phyloP scores from a whole-genome alignment of 2,797 vertebrate genomes.

The Tadarida brasiliensis region DNA sequence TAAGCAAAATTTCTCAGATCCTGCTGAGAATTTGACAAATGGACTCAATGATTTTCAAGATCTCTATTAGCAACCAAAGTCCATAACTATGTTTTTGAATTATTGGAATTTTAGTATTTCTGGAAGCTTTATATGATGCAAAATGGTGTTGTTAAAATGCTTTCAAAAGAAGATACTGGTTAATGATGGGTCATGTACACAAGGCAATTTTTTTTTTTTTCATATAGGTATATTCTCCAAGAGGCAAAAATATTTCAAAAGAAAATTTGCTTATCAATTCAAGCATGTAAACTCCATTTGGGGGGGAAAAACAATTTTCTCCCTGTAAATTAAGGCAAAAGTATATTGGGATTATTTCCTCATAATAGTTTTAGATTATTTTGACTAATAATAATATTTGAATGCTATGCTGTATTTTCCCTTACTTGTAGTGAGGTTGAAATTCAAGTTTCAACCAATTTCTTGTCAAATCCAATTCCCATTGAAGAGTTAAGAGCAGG shows the following conservation, averaged over 20 bases:
- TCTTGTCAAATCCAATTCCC: neutral
- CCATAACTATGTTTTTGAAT: neutral
- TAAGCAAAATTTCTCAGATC: neutral
- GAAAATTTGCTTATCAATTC: neutral
- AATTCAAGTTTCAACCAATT: slow-evolving; percentile 24
- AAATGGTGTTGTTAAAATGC: neutral
- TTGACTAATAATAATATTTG: neutral
- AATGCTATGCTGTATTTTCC: neutral
- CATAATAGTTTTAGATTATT: neutral
- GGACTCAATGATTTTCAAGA: neutral
- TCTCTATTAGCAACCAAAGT: neutral
- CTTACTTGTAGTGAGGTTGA: neutral
- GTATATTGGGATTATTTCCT: neutral
- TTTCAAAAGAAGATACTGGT: neutral
- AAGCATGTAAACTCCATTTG: neutral
- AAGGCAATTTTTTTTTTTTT: slow-evolving; percentile 1
- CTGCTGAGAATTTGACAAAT: slow-evolving; percentile 30
- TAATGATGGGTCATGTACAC: neutral
- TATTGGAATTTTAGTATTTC: neutral
- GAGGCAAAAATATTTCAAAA: slow-evolving; percentile 1
- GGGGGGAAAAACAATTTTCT: neutral
- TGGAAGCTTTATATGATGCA: neutral
- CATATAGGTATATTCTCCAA: neutral
- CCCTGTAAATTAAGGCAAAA: neutral
- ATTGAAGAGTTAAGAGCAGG: neutral